Conservation (phyloP, 2,888 invertebrate genomes). For the Timema podura region DNA sequence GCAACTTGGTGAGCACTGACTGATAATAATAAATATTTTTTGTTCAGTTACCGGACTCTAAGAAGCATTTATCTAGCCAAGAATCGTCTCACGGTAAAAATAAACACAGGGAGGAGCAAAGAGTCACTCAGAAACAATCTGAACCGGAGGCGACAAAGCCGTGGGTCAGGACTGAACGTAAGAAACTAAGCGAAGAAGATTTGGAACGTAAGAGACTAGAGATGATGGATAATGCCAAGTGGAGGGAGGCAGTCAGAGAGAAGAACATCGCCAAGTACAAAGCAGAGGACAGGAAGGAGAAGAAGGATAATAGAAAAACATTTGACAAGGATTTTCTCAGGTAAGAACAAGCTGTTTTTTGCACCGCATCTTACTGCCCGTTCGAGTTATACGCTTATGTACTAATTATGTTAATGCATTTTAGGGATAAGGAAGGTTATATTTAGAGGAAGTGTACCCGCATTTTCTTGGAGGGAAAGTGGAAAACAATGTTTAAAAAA, state of each 20-base stretch:
- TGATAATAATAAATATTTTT: background rate
- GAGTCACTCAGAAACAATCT: background rate
- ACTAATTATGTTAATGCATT: too few species aligned
- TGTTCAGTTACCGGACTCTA: background rate
- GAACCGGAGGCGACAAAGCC: conserved; percentile 3
- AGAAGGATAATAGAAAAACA: conserved; percentile 46
- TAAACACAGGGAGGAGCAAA: background rate
- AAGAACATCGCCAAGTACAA: conserved; percentile 60
- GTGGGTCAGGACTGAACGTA: conserved; percentile 22
- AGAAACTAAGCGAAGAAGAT: conserved; percentile 56
- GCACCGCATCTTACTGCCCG: too few species aligned
- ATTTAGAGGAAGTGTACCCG: too few species aligned
- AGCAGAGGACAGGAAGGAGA: conserved; percentile 52
- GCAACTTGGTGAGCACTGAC: too few species aligned
- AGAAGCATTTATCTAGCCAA: background rate
- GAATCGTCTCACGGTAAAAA: background rate
- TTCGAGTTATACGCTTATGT: too few species aligned
- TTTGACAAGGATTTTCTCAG: conserved; percentile 38
- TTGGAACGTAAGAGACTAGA: conserved; percentile 66
- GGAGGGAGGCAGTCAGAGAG: conserved; percentile 50
- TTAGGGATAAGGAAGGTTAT: too few species aligned
- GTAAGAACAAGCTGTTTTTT: conserved; percentile 10
- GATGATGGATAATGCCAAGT: conserved; percentile 78
- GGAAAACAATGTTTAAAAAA: too few species aligned
- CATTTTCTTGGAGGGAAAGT: too few species aligned